Percentiles rank a stretch among this genome's conserved stretches.
Conservation (phyloP, 2,113 vertebrate species). For the Podiceps cristatus region DNA sequence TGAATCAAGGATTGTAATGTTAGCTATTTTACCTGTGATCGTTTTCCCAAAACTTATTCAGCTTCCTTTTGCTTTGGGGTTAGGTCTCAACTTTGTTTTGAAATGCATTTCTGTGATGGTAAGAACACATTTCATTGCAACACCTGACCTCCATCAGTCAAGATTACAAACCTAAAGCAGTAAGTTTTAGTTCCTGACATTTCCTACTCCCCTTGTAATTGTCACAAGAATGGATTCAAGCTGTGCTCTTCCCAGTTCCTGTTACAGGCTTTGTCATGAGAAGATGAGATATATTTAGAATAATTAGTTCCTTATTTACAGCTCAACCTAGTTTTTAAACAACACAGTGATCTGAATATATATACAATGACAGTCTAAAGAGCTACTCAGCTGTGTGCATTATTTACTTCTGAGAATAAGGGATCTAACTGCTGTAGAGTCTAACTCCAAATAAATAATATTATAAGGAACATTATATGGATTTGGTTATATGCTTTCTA, state of each 20-base stretch:
- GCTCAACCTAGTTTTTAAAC: not conserved
- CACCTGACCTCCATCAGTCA: not conserved
- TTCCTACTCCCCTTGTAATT: not conserved
- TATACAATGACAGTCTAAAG: not conserved
- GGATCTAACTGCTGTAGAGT: fast-evolving
- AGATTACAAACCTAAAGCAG: not conserved
- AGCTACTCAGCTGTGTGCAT: not conserved
- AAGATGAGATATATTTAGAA: not conserved
- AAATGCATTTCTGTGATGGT: not conserved
- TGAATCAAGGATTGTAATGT: not conserved
- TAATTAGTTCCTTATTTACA: not conserved
- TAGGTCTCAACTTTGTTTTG: not conserved
- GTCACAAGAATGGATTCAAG: not conserved
- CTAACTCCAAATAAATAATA: not conserved
- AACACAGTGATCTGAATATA: not conserved
- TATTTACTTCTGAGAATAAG: not conserved
- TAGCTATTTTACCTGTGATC: not conserved
- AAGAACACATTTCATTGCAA: not conserved
- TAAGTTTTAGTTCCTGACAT: not conserved
- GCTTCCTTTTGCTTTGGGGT: not conserved
- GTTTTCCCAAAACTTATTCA: not conserved
- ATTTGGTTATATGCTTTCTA: not conserved
- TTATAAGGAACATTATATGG: not conserved
- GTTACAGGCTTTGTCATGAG: not conserved
- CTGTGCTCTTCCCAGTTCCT: not conserved